Evolutionary conservation across 2,797 vertebrate species (phyloP), one percentile per base, ranked within the genome.

Genomic region (Malurus splendens): DNA sequence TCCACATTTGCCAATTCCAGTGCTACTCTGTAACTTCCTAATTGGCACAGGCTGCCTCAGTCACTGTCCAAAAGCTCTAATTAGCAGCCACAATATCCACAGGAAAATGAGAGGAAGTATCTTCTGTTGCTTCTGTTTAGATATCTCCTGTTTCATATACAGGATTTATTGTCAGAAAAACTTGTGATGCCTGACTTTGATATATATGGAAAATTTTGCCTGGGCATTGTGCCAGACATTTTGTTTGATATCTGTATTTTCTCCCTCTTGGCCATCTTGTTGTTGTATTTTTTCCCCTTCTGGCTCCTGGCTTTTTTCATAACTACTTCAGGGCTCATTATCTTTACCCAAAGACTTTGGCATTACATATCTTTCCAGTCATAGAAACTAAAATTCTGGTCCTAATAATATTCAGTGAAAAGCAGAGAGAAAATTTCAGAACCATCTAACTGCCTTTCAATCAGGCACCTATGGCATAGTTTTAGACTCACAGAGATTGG

Each of bases 181-280:
- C 18, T 79, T 79, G 45, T 79, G 74, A 86, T 74, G 20, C 24
- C 51, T 88, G 81, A 94, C 86, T 90, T 88, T 71, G 78, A 71
- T 65, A 67, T 4, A 22, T 61, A 71, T 32, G 47, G 61, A 82
- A 85, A 82, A 55, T 68, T 71, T 81, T 85, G 23, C 27, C 65
- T 10, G 66, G 81, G 86, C 57, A 39, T 38, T n/a, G 15, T 82
- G 84, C 91, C 90, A 86, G 61, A 55, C 38, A 45, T 87, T 94
- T 89, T 88, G 50, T 55, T 91, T 85, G 30, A 62, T 71, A 82
- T 57, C 83, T 82, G 23, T 33, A 36, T 90, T 90, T 91, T 87
- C 47, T 89, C 19, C 23, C 16, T 73, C 70, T 78, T 90, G 76
- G 36, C 28, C 3, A 0, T 60, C 45, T 47, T 68, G 3, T 61